Conservation (phyloP, 1,140 invertebrate species). For the Drosophila pseudoobscura region DNA sequence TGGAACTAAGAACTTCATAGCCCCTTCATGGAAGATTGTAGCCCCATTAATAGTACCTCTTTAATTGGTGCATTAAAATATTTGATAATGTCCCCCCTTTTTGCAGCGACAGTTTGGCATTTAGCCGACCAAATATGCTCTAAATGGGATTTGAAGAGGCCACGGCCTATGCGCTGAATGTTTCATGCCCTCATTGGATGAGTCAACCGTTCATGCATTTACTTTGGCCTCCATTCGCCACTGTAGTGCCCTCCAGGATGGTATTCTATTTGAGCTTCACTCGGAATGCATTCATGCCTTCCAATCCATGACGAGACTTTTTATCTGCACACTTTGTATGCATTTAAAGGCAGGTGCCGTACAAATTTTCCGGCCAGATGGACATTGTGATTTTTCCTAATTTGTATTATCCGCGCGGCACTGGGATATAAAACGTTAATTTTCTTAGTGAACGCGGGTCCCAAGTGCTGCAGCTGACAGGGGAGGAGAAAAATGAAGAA, state of each 20-base stretch:
- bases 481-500: too few relatives aligned
- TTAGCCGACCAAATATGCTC: not conserved
- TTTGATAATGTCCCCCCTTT: too few relatives aligned
- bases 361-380: constrained; percentile 13
- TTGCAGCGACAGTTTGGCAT: too few relatives aligned
- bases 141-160: constrained; percentile 1
- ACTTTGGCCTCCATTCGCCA: constrained; percentile 26
- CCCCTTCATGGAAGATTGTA: too few relatives aligned
- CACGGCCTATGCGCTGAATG: constrained; percentile 19
- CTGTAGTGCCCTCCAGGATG: constrained; percentile 24
- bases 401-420: too few relatives aligned
- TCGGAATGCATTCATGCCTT: constrained; percentile 46
- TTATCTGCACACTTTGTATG: constrained; percentile 18
- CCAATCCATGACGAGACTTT: not conserved
- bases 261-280: constrained; percentile 50
- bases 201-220: constrained; percentile 59
- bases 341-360: not conserved
- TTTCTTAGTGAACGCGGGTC: too few relatives aligned
- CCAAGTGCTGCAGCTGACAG: too few relatives aligned
- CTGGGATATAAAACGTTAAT: too few relatives aligned
- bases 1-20: too few relatives aligned
- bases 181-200: constrained; percentile 46
- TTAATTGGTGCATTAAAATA: not conserved
- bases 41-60: not conserved
- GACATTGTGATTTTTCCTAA: too few relatives aligned